Evolutionary conservation across 2,113 vertebrate species (phyloP), one percentile per base, ranked within the genome.

Genomic region (Macaca nemestrina): DNA sequence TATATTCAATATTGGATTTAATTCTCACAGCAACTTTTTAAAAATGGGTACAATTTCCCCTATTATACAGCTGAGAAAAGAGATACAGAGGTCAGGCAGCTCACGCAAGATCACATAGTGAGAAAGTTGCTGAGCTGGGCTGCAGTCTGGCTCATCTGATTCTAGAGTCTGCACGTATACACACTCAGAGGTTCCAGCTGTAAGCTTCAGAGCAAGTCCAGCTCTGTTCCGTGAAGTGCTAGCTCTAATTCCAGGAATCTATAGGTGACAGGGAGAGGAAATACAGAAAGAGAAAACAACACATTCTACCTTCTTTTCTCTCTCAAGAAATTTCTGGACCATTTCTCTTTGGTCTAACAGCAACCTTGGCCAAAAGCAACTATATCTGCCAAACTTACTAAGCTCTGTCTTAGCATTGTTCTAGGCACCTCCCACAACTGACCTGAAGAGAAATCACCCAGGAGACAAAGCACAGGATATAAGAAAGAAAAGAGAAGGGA

Each of bases 61-160:
- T 81, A 4, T 79, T 80, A 59, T 75, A 86, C 27, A 75, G 25
- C 50, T 18, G 73, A 90, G 70, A 68, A 57, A 92, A 79, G 50
- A 78, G 61, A 68, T 43, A 68, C 50, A 88, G 52, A 92, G 57
- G 23, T 32, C 67, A 82, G 38, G 67, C 0, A 57, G 67, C 43
- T 82, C 43, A 48, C 17, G 4, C 18, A 73, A 50, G 64, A 35
- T 67, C 38, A 64, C 61, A 88, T 8, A 45, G 57, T 2, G 6
- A 68, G 23, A 40, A 67, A 30, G 32, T 0, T 4, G 9, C 30
- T 1, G 38, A 84, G 55, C n/a, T 17, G 18, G 45, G 14, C 30
- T 8, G 4, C 20, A 35, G 20, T 22, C 17, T 2, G 2, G 9
- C 6, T 57, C 67, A 8, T 22, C 5, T 2, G 30, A 67, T 18